These are phyloP conservation scores for Danio rerio DNA, from an alignment of 2,113 vertebrate species.

Conservation along the genomic window GRCz12tu NC_133195.1:33736001-33736500, in stretches of 20 bases:
- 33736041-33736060: too few relatives aligned
- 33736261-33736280: slow-evolving; percentile 30
- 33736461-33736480: background rate
- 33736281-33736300: background rate
- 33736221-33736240: background rate
- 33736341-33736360: background rate
- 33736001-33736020: too few relatives aligned
- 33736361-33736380: background rate
- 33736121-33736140: too few relatives aligned
- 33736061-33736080: too few relatives aligned
- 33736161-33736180: too few relatives aligned
- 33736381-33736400: background rate
- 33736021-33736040: too few relatives aligned
- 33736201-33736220: too few relatives aligned
- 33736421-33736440: background rate
- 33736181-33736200: too few relatives aligned
- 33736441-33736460: background rate
- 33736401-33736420: background rate
- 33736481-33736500: background rate
- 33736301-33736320: background rate
- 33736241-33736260: background rate
- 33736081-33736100: too few relatives aligned
- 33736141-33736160: too few relatives aligned
- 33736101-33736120: too few relatives aligned
- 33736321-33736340: background rate